phyloP scores from a whole-genome alignment of 1,140 invertebrate species.

The Bombus soroeensis region DNA sequence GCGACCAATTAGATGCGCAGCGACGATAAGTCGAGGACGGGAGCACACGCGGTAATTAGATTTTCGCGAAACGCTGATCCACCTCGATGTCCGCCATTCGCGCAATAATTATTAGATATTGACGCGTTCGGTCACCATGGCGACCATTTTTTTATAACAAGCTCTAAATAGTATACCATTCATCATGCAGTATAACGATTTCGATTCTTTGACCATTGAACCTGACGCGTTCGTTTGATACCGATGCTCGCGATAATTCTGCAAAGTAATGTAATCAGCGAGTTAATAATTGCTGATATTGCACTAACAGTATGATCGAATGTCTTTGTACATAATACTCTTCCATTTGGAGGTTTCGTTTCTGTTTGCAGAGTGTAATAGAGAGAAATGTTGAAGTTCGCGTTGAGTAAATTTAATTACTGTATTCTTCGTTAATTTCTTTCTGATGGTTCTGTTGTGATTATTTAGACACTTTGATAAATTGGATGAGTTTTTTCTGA shows the following conservation, averaged over 20 bases:
- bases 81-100: neutral
- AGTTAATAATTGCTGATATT: slow-evolving; percentile 1
- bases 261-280: neutral
- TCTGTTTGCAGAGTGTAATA: neutral
- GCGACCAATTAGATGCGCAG: slow-evolving; percentile 42
- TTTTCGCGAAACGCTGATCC: slow-evolving; percentile 38
- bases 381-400: neutral
- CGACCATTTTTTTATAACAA: neutral
- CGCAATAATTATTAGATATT: slow-evolving; percentile 45
- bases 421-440: too few relatives aligned
- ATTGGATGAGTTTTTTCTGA: too few relatives aligned
- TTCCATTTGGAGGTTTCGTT: neutral
- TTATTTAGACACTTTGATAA: too few relatives aligned
- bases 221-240: neutral
- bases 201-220: neutral
- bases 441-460: too few relatives aligned
- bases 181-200: neutral
- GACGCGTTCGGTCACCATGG: neutral
- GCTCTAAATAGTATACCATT: neutral
- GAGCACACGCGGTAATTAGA: slow-evolving; percentile 37
- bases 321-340: neutral
- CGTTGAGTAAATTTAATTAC: too few relatives aligned
- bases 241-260: neutral
- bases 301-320: neutral
- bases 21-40: slow-evolving; percentile 41